Evolutionary conservation across 2,888 invertebrate species (phyloP), one percentile per base, ranked within the genome.

Genomic region (Drosophila birchii): DNA sequence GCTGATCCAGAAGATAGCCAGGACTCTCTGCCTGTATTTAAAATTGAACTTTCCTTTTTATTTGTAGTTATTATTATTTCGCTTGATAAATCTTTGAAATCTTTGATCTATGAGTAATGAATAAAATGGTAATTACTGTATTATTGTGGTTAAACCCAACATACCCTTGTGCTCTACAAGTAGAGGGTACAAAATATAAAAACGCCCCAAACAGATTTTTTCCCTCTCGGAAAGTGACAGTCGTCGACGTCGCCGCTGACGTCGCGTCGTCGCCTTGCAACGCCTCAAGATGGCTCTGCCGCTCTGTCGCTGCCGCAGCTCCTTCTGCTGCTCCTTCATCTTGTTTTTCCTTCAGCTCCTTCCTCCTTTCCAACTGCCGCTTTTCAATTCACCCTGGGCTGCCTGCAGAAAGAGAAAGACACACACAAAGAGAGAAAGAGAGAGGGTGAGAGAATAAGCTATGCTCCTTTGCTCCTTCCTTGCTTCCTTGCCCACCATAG

Each of bases 171-270:
- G 6, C 12, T 36, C 34, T 23, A 36, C 16, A 16, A 53, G 36
- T 16, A 53, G 34, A 36, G 34, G 51, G 34, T 36, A 36, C 23
- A 56, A 23, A 47, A 12, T 11, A 58, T 26, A 58, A 73, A 68
- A 86, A 78, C 86, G 90, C 88, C 83, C 84, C 79, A 80, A 88
- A 79, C 79, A 76, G 80, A 87, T 86, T 85, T 73, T 73, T 69
- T 75, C 44, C 64, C 61, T 66, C 86, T 88, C 89, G 87, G 78
- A 83, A 80, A 88, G 88, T 86, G 86, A 89, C 86, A 86, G 86
- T 82, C 88, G 88, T 66, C 55, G 72, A 75, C 81, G 85, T 71
- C 69, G 68, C 53, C 64, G 69, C 43, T 51, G 44, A 44, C 58
- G 67, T 56, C 26, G 71, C 58, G 69, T 53, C 69, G 69, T 70